A percentile compares a stretch with the other conserved stretches of the same genome.
Evolutionary conservation across 1,140 invertebrate species (phyloP).

Genomic region (Dysdera silvatica): DNA sequence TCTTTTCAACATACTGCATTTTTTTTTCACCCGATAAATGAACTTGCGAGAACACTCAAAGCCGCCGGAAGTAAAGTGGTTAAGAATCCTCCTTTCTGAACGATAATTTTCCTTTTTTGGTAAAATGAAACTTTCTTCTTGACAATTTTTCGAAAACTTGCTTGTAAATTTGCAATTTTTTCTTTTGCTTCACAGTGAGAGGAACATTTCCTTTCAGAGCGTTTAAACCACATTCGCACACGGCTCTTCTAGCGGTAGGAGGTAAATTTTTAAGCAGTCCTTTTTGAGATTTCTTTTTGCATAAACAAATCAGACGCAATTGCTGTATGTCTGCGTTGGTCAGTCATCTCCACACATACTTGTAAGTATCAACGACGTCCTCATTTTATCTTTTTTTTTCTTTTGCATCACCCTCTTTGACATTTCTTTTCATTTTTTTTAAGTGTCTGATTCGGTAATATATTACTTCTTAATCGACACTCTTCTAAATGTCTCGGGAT

Average conservation of each 20-base stretch:
- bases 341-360: too few relatives aligned
- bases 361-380: too few relatives aligned
- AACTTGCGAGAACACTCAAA: background rate
- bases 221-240: constrained; percentile 1
- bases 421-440: background rate
- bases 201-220: constrained; percentile 1
- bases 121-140: background rate
- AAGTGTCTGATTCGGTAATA: background rate
- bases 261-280: background rate
- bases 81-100: background rate
- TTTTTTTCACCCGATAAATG: background rate
- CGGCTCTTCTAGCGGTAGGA: background rate
- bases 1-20: background rate
- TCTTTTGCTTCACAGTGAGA: background rate
- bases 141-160: background rate
- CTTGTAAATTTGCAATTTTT: background rate
- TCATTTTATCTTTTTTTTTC: too few relatives aligned
- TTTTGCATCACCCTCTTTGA: background rate
- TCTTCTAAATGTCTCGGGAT: background rate
- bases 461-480: background rate
- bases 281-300: background rate
- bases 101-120: background rate
- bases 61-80: background rate
- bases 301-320: too few relatives aligned
- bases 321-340: too few relatives aligned